Evolutionary conservation across 2,113 vertebrate species (phyloP), one percentile per base, ranked within the genome.

Genomic region (Mystacornis crossleyi): DNA sequence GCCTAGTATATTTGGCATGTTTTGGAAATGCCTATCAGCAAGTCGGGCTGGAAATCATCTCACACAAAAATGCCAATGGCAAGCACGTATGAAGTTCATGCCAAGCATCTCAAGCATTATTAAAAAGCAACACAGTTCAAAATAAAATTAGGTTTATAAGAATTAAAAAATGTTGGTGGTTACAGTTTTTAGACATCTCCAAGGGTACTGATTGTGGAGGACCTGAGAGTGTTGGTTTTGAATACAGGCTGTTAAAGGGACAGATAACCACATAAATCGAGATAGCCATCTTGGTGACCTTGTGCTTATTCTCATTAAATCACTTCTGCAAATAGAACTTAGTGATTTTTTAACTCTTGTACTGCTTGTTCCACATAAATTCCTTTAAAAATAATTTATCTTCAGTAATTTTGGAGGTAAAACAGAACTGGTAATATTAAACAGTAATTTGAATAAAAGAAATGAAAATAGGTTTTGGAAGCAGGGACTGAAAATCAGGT

Each of bases 241-340:
- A 26, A 72, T 16, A 45, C 3, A 54, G 43, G 7, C 8, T 84
- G 18, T 20, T 81, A 86, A 81, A 84, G 31, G 34, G 33, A 61
- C 38, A 83, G 43, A 45, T 28, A 73, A 31, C 15, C 38, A 57
- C n/a, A 28, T 19, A 57, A 85, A 62, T 55, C 0, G 6, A 51
- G 78, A 71, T 21, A 89, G 40, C 7, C 8, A 2, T 69, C 65
- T 84, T 70, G 9, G 33, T 87, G 69, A 81, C 45, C 60, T 84
- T 94, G 64, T 61, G n/a, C 26, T 84, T 90, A 70, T 57, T 93
- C 31, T 89, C 36, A 71, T 55, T 78, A 54, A 81, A 73, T 70
- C 70, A 57, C 64, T 78, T 84, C 24, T 73, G 64, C 11, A 78
- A 81, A 78, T 29, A 92, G 7, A 19, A 55, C 12, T 29, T 38